Evolutionary conservation across 1,140 invertebrate species (phyloP), one percentile per base, ranked within the genome.

Genomic region (Drosophila micromelanica): DNA sequence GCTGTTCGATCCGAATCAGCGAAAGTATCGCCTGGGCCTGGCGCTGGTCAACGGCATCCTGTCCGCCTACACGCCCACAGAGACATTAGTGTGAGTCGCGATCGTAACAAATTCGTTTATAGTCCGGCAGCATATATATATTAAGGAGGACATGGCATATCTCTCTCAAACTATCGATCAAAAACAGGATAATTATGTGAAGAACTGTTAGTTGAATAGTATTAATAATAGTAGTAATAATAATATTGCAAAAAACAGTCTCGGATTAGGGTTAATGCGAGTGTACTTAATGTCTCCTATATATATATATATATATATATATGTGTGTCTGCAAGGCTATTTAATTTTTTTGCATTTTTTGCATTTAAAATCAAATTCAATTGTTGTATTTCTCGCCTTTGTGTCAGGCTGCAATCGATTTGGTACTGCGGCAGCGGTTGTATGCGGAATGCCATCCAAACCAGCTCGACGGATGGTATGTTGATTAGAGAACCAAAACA

Each of bases 361-460:
- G 8, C 30, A 2, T 2, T 32, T 5, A 6, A 9, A 54, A 51
- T 67, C 30, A 23, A 17, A 12, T 63, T 45, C 48, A 17, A 40
- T 49, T 20, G n/a, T 27, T 15, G 7, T 15, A 46, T 52, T 27
- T 52, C 23, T 63, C 48, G n/a, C 9, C 54, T 45, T 55, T 2
- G 60, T 15, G 60, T 15, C 38, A 91, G 90, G 6, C 51, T 91
- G 3, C 90, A 91, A 79, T 86, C 90, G 9, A 79, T 89, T 68
- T 91, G 90, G 90, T 91, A 79, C 61, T 91, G 90, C 56, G 62
- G 72, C 27, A 73, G 80, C 11, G 80, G 87, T 32, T 91, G 90
- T 37, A 51, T 76, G 40, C 74, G 90, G n/a, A 91, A 91, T 65
- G 90, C 78, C n/a, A 73, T 91, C 40, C 87, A 86, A 69, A 74